A percentile compares a stretch with the other conserved stretches of the same genome.
phyloP scores from a whole-genome alignment of 2,888 invertebrate species.

The Drosophila helvetica region DNA sequence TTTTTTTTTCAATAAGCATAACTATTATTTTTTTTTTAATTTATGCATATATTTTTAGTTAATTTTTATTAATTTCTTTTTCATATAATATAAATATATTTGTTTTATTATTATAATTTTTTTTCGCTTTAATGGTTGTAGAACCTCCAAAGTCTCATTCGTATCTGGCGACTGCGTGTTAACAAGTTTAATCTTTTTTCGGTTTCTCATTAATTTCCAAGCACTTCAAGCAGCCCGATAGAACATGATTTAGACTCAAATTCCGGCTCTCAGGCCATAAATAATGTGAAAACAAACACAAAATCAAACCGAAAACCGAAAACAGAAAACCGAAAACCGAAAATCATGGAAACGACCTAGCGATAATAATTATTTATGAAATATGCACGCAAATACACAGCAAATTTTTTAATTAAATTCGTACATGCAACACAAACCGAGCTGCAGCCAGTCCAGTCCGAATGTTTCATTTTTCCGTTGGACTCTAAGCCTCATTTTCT shows the following conservation, averaged over 20 bases:
- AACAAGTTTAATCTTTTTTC: constrained; percentile 43
- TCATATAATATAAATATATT: too few relatives aligned
- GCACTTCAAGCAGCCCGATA: constrained; percentile 27
- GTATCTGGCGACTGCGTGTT: constrained; percentile 38
- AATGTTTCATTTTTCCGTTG: not conserved
- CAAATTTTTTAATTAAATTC: constrained; percentile 76
- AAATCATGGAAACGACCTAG: constrained; percentile 13
- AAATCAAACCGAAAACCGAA: constrained; percentile 37
- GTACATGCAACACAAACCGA: constrained; percentile 62
- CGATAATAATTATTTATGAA: constrained; percentile 75
- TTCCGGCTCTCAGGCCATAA: constrained; percentile 58
- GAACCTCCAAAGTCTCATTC: too few relatives aligned
- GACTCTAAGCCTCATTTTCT: constrained; percentile 28
- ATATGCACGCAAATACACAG: constrained; percentile 68
- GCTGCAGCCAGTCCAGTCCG: constrained; percentile 4
- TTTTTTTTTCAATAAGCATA: too few relatives aligned
- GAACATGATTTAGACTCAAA: constrained; percentile 63
- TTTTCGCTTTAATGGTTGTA: too few relatives aligned
- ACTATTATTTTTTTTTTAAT: too few relatives aligned
- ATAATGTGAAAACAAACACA: constrained; percentile 65
- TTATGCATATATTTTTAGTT: too few relatives aligned
- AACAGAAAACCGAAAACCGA: not conserved
- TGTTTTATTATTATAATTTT: too few relatives aligned
- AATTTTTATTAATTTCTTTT: too few relatives aligned
- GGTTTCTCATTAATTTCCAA: constrained; percentile 45